Evolutionary conservation across 2,797 vertebrate genomes (phyloP).

Genomic region (Dicrostonyx torquatus): DNA sequence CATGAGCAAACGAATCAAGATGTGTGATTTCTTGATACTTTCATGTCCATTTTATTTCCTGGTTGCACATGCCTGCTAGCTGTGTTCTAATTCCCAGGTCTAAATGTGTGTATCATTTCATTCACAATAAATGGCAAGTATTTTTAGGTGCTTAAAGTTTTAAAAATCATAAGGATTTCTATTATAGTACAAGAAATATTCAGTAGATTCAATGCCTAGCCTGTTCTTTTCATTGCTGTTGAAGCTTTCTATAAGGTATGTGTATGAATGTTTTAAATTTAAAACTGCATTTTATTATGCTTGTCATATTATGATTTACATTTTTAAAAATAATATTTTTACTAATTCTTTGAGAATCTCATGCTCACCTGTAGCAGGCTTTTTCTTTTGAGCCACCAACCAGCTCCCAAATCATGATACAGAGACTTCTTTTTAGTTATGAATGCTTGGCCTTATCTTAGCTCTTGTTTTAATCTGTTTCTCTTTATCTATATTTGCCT

Average conservation of each 20-base stretch:
- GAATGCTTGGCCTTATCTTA: no score
- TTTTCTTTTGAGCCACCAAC: no score
- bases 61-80: background rate
- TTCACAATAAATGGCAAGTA: background rate
- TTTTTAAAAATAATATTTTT: background rate
- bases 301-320: background rate
- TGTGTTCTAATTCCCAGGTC: background rate
- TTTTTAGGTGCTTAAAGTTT: constrained; percentile 14
- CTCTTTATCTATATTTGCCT: no score
- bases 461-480: no score
- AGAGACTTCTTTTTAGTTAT: no score
- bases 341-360: background rate
- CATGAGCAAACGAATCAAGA: background rate
- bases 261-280: background rate
- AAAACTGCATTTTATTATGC: background rate
- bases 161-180: background rate
- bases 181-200: constrained; percentile 3
- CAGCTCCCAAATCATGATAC: no score
- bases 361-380: background rate
- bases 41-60: background rate
- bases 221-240: background rate
- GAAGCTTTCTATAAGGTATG: background rate
- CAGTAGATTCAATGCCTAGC: background rate
- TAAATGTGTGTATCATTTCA: background rate
- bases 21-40: background rate